Conservation (phyloP, 2,113 vertebrate genomes). For the Charina bottae region DNA sequence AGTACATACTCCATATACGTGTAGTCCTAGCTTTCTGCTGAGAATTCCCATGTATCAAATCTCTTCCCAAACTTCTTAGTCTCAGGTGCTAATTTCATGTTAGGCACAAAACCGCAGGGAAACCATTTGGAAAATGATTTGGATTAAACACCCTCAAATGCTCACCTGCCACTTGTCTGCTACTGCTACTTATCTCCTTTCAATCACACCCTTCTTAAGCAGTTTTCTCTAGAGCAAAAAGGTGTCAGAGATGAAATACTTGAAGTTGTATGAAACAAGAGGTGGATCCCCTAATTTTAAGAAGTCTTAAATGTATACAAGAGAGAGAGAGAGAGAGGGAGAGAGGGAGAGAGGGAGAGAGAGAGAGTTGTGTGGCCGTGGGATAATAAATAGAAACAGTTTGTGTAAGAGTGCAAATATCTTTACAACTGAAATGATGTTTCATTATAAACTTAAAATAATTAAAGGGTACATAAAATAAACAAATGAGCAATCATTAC, state of each 20-base stretch:
- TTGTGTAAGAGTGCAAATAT: slow-evolving; percentile 9
- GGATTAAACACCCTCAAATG: neutral
- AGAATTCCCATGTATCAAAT: neutral
- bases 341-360: neutral
- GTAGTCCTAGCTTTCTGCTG: neutral
- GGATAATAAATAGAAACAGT: neutral
- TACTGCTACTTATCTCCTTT: neutral
- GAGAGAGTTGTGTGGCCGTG: neutral
- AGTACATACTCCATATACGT: neutral
- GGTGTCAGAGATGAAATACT: neutral
- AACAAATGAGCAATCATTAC: neutral
- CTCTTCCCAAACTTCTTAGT: neutral
- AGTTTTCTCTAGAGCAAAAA: neutral
- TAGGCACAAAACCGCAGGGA: neutral
- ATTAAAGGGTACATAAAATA: neutral
- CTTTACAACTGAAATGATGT: neutral
- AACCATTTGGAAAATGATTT: neutral
- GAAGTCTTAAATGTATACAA: neutral
- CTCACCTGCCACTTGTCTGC: neutral
- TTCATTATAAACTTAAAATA: slow-evolving; percentile 50
- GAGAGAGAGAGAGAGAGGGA: neutral
- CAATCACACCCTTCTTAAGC: neutral
- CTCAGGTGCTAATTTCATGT: neutral
- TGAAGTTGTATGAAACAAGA: neutral
- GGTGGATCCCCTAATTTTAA: neutral